These are phyloP conservation scores for Daktulosphaira vitifoliae DNA, from an alignment of 1,140 invertebrate species.

Conservation along the genomic window DNA sequence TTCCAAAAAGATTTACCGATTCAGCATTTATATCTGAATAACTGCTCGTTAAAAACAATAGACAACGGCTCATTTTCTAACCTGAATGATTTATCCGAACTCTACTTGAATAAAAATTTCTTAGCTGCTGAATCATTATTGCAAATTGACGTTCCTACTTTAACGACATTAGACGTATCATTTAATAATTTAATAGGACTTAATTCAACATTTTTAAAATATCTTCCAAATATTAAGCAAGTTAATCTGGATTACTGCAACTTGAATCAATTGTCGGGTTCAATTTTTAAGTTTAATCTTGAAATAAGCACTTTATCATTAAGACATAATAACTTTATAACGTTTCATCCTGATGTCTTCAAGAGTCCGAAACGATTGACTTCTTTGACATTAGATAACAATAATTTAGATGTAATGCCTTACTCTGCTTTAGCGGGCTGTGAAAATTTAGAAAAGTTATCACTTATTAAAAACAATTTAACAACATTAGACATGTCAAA, in stretches of 20 bases:
- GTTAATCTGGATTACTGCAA: conserved; percentile 59
- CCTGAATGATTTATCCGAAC: conserved; percentile 55
- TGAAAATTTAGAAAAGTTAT: conserved; percentile 45
- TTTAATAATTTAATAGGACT: conserved; percentile 62
- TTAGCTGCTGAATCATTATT: conserved; percentile 56
- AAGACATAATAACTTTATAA: conserved; percentile 55
- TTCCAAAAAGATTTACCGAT: conserved; percentile 53
- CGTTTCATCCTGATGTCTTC: conserved; percentile 59
- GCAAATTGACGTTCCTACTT: conserved; percentile 59
- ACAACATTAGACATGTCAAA: conserved; percentile 64
- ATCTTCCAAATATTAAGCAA: conserved; percentile 63
- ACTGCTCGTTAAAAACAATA: conserved; percentile 53
- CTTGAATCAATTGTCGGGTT: conserved; percentile 55
- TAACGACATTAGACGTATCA: conserved; percentile 61
- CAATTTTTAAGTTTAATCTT: conserved; percentile 61
- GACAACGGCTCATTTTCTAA: conserved; percentile 56
- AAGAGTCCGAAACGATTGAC: conserved; percentile 58
- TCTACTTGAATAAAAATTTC: conserved; percentile 64
- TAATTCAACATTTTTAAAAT: conserved; percentile 57
- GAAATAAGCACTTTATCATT: conserved; percentile 64
- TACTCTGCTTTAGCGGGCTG: conserved; percentile 65
- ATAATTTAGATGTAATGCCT: conserved; percentile 63
- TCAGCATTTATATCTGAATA: conserved; percentile 50
- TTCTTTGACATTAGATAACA: conserved; percentile 65
- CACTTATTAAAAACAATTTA: conserved; percentile 61